Percentiles rank a stretch among this genome's conserved stretches.
Evolutionary conservation across 2,113 vertebrate genomes (phyloP).

Genomic region (Morone chrysops): DNA sequence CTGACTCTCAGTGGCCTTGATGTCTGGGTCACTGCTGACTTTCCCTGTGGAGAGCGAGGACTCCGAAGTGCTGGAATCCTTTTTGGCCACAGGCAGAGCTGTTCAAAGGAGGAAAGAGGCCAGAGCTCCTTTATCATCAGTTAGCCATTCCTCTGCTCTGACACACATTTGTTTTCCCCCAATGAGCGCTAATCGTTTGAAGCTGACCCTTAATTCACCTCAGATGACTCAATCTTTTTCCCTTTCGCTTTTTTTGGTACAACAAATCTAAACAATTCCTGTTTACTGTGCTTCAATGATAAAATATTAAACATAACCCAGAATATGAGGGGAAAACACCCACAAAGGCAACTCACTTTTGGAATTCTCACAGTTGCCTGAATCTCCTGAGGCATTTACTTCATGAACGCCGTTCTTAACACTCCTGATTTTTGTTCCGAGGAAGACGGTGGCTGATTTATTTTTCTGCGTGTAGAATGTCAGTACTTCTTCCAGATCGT

Average conservation of each 20-base stretch:
- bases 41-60: conserved; percentile 63
- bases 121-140: conserved; percentile 75
- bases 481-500: conserved; percentile 93
- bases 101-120: conserved; percentile 71
- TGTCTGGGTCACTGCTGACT: conserved; percentile 68
- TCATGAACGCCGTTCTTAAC: conserved; percentile 72
- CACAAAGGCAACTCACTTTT: conserved; percentile 83
- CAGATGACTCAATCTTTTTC: conserved; percentile 62
- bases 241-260: conserved; percentile 32
- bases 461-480: conserved; percentile 96
- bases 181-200: conserved; percentile 70
- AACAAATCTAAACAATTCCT: conserved; percentile 64
- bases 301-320: conserved; percentile 60
- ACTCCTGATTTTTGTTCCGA: conserved; percentile 86
- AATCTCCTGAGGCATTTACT: conserved; percentile 64
- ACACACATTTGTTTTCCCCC: conserved; percentile 74
- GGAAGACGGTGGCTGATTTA: conserved; percentile 92
- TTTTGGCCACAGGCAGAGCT: conserved; percentile 76
- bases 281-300: conserved; percentile 59
- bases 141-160: conserved; percentile 73
- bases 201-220: conserved; percentile 68
- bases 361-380: conserved; percentile 68
- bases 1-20: conserved; percentile 48
- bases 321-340: conserved; percentile 16
- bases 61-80: conserved; percentile 74